Evolutionary conservation across 1,140 invertebrate genomes (phyloP), one percentile per base, ranked within the genome.

Genomic region (Xylocopa sonorina): DNA sequence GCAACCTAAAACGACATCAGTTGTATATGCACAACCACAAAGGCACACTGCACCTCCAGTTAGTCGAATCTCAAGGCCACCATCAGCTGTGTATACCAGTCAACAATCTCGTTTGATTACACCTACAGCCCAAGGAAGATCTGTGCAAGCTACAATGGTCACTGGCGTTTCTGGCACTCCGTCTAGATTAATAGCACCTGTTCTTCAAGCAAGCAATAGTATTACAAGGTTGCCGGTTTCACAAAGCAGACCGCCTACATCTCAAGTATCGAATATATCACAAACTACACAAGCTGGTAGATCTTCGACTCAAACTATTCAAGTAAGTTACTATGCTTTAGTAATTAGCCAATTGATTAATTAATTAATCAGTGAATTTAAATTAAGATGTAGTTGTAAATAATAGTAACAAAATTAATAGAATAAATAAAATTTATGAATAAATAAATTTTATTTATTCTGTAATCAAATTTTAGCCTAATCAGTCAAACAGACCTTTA

Each of bases 61-160:
- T 0, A 90, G 81, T 75, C 88, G 92, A 41, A 84, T 92, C 29
- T 84, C 89, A n/a, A 79, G 90, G 77, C 88, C 91, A 43, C 75
- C 87, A 12, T 67, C 85, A 27, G 51, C 84, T 1, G 74, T 83
- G 14, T 91, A 91, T 24, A 88, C 88, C 16, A 82, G 88, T 29
- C 91, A 89, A 57, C 90, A 90, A 51, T 87, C 90, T 10, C 64
- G 92, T 43, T 72, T 90, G 32, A 89, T 86, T 34, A 78, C 85
- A 4, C 79, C 85, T 12, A 75, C 83, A 24, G 60, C 10, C 24
- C 88, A 88, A 63, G 88, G 89, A 50, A 89, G 92, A 60, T 86
- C 92, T 18, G 88, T 92, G n/a, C 92, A 92, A 86, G 88, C 91
- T 21, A 89, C 91, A 10, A 90, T 92, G 63, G 89, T 92, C 9